phyloP scores from a whole-genome alignment of 35 echinoderm and acorn worm species.

The Ptychodera flava region DNA sequence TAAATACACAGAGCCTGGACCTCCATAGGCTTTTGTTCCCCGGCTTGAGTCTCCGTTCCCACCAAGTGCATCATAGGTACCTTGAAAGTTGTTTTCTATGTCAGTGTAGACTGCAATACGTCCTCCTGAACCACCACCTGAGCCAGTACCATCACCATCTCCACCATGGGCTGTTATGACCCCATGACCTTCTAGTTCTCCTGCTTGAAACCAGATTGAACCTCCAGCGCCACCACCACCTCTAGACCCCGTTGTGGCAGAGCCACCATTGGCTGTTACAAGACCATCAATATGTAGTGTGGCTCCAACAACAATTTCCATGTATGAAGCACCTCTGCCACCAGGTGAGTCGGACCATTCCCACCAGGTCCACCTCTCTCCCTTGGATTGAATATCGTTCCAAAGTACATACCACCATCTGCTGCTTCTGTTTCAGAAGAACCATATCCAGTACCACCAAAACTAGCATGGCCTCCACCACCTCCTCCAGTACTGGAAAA shows the following conservation, averaged over 20 bases:
- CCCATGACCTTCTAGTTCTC: slow-evolving; percentile 69
- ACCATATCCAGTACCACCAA: slow-evolving; percentile 48
- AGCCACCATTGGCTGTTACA: slow-evolving; percentile 57
- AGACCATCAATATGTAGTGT: slow-evolving; percentile 64
- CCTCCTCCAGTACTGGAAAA: slow-evolving; percentile 42
- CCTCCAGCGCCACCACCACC: slow-evolving; percentile 81
- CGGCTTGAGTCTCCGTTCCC: slow-evolving; percentile 33
- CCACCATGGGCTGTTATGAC: slow-evolving; percentile 67
- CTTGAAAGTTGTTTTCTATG: slow-evolving; percentile 57
- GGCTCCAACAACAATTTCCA: slow-evolving; percentile 36
- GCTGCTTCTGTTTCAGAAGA: background rate
- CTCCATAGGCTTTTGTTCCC: slow-evolving; percentile 39
- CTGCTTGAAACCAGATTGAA: slow-evolving; percentile 27
- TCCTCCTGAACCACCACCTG: slow-evolving; percentile 85
- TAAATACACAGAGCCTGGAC: slow-evolving; percentile 77
- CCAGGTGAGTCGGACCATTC: slow-evolving; percentile 2
- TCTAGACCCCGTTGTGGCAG: slow-evolving; percentile 7
- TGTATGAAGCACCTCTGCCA: slow-evolving; percentile 58
- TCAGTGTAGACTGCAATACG: slow-evolving; percentile 46
- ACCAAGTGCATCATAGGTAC: slow-evolving; percentile 39
- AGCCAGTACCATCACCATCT: slow-evolving; percentile 34
- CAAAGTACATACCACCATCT: slow-evolving; percentile 52
- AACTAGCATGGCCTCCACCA: slow-evolving; percentile 67
- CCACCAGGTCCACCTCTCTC: slow-evolving; percentile 68
- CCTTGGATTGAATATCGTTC: slow-evolving; percentile 49